Percentiles rank a stretch among this genome's conserved stretches.
These are phyloP conservation scores for Oplegnathus fasciatus DNA, from an alignment of 2,113 vertebrate species.

Conservation along the genomic window DNA sequence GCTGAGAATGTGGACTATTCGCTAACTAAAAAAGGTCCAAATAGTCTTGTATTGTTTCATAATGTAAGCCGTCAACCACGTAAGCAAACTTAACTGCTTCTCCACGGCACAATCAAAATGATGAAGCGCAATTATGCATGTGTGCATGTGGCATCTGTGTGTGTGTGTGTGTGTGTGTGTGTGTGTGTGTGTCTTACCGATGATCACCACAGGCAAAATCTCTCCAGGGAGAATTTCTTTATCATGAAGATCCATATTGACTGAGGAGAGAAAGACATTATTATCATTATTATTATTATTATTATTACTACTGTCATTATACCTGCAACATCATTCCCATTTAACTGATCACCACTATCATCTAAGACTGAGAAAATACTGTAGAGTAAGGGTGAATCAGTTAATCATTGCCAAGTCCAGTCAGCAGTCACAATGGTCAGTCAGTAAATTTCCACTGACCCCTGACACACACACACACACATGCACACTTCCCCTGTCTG, in stretches of 20 bases:
- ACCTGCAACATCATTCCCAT: background rate
- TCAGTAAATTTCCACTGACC: slow-evolving; percentile 42
- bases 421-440: background rate
- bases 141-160: background rate
- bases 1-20: background rate
- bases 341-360: background rate
- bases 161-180: slow-evolving; percentile 20
- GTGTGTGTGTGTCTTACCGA: slow-evolving; percentile 75
- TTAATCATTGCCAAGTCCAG: slow-evolving; percentile 27
- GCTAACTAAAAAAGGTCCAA: background rate
- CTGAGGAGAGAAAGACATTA: slow-evolving; percentile 44
- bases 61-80: background rate
- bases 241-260: slow-evolving; percentile 76
- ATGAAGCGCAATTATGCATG: background rate
- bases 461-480: slow-evolving; percentile 4
- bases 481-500: slow-evolving; percentile 7
- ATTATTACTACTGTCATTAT: background rate
- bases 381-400: background rate
- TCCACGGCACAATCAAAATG: background rate
- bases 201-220: slow-evolving; percentile 82
- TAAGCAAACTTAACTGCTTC: background rate
- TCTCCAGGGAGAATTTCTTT: slow-evolving; percentile 69
- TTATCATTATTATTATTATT: background rate
- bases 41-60: background rate
- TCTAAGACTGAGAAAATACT: background rate